These are phyloP conservation scores for Tribolium madens DNA, from an alignment of 1,140 invertebrate genomes.

Conservation along the genomic window DNA sequence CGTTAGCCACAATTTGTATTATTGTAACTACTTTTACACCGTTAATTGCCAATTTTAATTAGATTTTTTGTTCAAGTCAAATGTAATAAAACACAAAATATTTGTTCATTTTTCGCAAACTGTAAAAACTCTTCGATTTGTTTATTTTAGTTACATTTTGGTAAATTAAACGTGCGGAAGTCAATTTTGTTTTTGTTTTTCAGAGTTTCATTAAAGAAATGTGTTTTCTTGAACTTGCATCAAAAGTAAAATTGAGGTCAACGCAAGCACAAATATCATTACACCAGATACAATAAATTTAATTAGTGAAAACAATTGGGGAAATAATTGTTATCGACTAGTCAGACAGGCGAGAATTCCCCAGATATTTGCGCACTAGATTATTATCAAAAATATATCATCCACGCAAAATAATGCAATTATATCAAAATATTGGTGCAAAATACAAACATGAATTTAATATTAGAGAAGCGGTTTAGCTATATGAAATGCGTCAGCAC, in stretches of 20 bases:
- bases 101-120: background rate
- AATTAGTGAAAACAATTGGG: background rate
- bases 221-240: background rate
- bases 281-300: background rate
- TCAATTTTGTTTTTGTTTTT: background rate
- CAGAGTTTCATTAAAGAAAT: background rate
- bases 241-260: background rate
- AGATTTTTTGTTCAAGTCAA: background rate
- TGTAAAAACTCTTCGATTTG: background rate
- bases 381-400: background rate
- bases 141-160: background rate
- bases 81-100: background rate
- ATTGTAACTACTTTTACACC: background rate
- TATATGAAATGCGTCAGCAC: constrained; percentile 6
- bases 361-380: background rate
- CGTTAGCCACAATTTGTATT: background rate
- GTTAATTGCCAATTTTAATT: background rate
- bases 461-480: background rate
- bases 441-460: too few relatives aligned
- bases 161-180: background rate
- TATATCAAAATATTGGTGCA: background rate
- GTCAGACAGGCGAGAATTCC: background rate
- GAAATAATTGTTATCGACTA: background rate
- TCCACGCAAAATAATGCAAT: background rate
- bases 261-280: background rate